These are phyloP conservation scores for Eudemis profundana DNA, from an alignment of 2,888 invertebrate genomes.

Conservation along the genomic window DNA sequence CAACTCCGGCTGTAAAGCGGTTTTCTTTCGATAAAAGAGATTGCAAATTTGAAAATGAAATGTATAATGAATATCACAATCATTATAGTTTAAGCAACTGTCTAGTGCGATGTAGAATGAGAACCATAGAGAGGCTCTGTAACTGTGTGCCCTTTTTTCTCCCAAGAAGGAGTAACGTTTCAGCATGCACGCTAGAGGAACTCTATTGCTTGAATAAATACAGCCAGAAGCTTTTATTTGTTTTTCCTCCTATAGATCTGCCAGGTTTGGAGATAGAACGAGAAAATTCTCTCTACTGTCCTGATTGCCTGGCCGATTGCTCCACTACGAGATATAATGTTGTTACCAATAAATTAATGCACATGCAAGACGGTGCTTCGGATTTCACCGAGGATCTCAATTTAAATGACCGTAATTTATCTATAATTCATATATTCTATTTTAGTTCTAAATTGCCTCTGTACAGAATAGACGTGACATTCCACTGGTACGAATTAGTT, in stretches of 20 bases:
- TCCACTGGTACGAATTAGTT: slow-evolving; percentile 31
- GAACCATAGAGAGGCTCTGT: slow-evolving; percentile 62
- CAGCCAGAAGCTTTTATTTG: slow-evolving; percentile 35
- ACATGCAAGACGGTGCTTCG: neutral
- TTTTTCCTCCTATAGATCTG: slow-evolving; percentile 36
- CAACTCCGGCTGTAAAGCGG: slow-evolving; percentile 20
- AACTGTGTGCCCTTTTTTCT: slow-evolving; percentile 67
- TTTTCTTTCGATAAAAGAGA: slow-evolving; percentile 54
- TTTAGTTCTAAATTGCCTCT: slow-evolving; percentile 9
- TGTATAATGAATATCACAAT: slow-evolving; percentile 44
- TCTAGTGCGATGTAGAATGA: slow-evolving; percentile 65
- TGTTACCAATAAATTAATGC: slow-evolving; percentile 17
- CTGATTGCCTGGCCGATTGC: slow-evolving; percentile 32
- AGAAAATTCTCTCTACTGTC: slow-evolving; percentile 39
- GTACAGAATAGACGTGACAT: slow-evolving; percentile 36
- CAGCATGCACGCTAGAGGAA: slow-evolving; percentile 40
- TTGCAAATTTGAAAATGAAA: slow-evolving; percentile 74
- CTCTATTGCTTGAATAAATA: slow-evolving; percentile 37
- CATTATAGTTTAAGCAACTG: slow-evolving; percentile 70
- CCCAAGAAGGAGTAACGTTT: slow-evolving; percentile 47
- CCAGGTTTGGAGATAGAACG: slow-evolving; percentile 40
- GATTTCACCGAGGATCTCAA: slow-evolving; percentile 9
- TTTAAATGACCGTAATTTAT: slow-evolving; percentile 19
- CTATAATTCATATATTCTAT: slow-evolving; percentile 27
- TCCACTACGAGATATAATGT: slow-evolving; percentile 24